Conservation (phyloP, 2,888 invertebrate species). For the Lithosia quadra region DNA sequence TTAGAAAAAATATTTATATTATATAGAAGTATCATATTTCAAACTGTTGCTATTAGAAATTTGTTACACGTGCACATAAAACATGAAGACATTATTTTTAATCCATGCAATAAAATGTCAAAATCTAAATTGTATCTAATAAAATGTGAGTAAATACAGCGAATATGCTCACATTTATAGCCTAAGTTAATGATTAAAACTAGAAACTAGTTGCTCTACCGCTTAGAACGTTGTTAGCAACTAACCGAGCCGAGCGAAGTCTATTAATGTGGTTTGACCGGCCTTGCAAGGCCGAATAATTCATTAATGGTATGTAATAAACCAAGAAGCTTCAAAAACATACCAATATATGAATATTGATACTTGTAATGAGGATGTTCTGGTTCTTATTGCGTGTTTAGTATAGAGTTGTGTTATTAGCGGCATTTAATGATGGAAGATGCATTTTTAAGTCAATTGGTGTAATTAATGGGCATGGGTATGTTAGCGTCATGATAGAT, state of each 20-base stretch:
- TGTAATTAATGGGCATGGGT: not conserved
- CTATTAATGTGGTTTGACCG: slow-evolving; percentile 43
- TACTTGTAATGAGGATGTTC: slow-evolving; percentile 20
- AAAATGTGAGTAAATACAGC: not conserved
- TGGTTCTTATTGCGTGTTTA: not conserved
- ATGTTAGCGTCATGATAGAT: not conserved
- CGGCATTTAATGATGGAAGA: not conserved
- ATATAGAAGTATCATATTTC: not conserved
- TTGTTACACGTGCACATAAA: slow-evolving; percentile 1
- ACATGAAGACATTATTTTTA: not conserved
- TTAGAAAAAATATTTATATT: not conserved
- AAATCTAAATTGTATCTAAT: not conserved
- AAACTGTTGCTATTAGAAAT: not conserved
- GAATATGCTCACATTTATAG: slow-evolving; percentile 16
- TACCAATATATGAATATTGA: slow-evolving; percentile 19
- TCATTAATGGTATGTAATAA: slow-evolving; percentile 45
- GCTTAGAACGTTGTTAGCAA: slow-evolving; percentile 26
- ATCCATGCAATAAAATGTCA: not conserved
- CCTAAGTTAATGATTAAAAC: slow-evolving; percentile 41
- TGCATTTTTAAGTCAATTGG: not conserved
- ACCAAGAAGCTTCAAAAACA: slow-evolving; percentile 37
- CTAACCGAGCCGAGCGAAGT: slow-evolving; percentile 19
- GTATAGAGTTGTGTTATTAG: not conserved
- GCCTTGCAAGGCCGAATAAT: slow-evolving; percentile 55
- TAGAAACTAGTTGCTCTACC: slow-evolving; percentile 41